These are phyloP conservation scores for Chlamydotis undulata DNA, from an alignment of 2,113 vertebrate genomes.

Conservation along the genomic window DNA sequence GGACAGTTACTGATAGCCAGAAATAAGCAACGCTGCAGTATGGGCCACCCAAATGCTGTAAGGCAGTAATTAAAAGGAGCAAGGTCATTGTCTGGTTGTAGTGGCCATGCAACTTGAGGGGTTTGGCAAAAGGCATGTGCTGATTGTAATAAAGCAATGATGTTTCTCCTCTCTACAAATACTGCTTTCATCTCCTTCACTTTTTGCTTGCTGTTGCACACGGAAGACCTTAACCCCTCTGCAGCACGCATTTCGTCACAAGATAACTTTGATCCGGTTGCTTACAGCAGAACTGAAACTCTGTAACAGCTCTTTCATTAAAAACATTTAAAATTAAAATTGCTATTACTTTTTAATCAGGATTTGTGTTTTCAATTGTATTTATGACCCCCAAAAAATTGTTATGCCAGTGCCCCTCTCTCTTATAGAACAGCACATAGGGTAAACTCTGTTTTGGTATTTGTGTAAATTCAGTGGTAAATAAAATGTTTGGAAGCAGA, in stretches of 20 bases:
- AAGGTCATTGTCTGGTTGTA: background rate
- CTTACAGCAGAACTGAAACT: background rate
- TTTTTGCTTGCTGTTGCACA: background rate
- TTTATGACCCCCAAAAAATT: background rate
- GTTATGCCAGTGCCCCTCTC: background rate
- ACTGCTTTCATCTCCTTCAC: background rate
- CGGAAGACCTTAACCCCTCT: background rate
- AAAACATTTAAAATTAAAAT: background rate
- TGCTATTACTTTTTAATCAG: background rate
- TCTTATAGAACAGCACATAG: background rate
- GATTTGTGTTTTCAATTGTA: background rate
- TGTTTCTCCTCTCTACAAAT: background rate
- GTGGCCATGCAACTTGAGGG: background rate
- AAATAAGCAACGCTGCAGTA: background rate
- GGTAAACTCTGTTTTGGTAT: background rate
- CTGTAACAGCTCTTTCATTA: background rate
- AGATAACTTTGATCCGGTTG: background rate
- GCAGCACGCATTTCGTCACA: background rate
- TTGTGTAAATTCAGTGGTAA: background rate
- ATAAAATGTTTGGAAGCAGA: background rate
- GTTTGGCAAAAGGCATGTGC: background rate
- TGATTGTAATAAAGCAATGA: background rate
- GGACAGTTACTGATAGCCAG: background rate
- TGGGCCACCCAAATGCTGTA: background rate
- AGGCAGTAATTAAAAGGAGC: background rate